A percentile compares a stretch with the other conserved stretches of the same genome.
Evolutionary conservation across 23 tunicate genomes (phyloP).

Genomic region (Halocynthia roretzi): DNA sequence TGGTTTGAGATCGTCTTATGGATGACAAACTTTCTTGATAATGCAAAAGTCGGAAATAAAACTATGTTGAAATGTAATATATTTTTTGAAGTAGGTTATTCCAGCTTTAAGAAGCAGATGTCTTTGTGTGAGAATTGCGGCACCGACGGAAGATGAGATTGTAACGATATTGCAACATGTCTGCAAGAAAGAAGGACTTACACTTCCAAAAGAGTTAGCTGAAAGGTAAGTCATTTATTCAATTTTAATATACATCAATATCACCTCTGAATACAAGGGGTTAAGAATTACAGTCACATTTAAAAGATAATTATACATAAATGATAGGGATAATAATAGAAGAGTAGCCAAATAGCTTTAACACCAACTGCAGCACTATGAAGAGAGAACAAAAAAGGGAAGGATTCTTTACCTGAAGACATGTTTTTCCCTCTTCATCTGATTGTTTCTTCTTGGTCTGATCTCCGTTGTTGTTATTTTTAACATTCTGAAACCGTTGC

Average conservation of each 20-base stretch:
- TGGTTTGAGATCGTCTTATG: neutral
- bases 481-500: neutral
- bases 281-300: no score
- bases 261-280: no score
- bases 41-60: no score
- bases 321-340: no score
- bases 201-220: slow-evolving; percentile 68
- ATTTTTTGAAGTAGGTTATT: slow-evolving; percentile 39
- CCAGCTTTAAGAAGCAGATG: slow-evolving; percentile 94
- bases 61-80: no score
- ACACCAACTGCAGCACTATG: no score
- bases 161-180: slow-evolving; percentile 41
- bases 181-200: slow-evolving; percentile 75
- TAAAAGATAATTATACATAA: no score
- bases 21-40: no score
- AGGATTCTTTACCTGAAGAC: no score
- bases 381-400: no score
- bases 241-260: no score
- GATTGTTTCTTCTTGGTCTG: neutral
- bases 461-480: neutral
- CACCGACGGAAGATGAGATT: slow-evolving; percentile 64
- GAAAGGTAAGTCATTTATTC: slow-evolving; percentile 20
- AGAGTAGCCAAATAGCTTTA: no score
- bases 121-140: slow-evolving; percentile 74
- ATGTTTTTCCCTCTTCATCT: neutral